Conservation (phyloP, 2,888 invertebrate species). For the Nomada ferruginata region DNA sequence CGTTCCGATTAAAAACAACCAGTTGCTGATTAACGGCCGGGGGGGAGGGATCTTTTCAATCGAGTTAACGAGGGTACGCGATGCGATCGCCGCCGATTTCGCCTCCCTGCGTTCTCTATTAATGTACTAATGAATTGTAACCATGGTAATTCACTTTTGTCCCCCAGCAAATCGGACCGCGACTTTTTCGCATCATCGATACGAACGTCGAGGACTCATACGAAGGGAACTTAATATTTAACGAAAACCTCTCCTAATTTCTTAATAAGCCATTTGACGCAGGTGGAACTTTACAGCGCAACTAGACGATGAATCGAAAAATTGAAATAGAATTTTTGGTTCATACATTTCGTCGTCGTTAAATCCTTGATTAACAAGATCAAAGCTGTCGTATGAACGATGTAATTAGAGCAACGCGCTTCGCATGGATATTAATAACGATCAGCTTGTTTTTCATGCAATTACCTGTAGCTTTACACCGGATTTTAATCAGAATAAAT, state of each 20-base stretch:
- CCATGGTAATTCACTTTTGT: constrained; percentile 53
- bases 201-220: not conserved
- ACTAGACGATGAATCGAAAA: not conserved
- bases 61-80: constrained; percentile 52
- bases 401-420: not conserved
- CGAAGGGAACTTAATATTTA: not conserved
- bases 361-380: constrained; percentile 27
- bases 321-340: not conserved
- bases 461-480: not conserved
- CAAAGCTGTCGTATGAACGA: constrained; percentile 24
- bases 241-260: too few species aligned
- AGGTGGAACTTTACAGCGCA: too few species aligned
- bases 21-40: constrained; percentile 29
- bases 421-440: constrained; percentile 1
- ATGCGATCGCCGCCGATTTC: constrained; percentile 45
- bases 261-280: too few species aligned
- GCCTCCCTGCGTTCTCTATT: constrained; percentile 44
- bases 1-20: constrained; percentile 58
- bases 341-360: not conserved
- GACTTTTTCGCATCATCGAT: constrained; percentile 3
- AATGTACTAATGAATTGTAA: constrained; percentile 58
- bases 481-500: constrained; percentile 21
- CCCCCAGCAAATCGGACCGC: not conserved
- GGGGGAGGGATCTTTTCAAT: constrained; percentile 55
- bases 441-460: constrained; percentile 21